These are phyloP conservation scores for Gari tellinella DNA, from an alignment of 2,888 invertebrate species.

Conservation along the genomic window DNA sequence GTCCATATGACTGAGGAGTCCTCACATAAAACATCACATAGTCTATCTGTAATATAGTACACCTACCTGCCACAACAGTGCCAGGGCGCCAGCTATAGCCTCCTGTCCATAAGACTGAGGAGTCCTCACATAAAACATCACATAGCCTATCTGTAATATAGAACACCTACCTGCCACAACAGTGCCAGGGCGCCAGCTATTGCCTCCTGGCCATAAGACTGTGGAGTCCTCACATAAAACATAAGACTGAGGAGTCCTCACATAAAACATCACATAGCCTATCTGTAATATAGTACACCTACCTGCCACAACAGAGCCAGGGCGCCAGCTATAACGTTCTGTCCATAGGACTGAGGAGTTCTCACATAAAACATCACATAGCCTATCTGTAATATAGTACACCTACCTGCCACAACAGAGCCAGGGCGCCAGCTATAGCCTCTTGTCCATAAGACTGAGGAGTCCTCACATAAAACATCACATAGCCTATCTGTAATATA, in stretches of 20 bases:
- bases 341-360: constrained; percentile 97
- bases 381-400: constrained; percentile 91
- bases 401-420: constrained; percentile 96
- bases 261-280: constrained; percentile 99
- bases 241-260: constrained; percentile 98
- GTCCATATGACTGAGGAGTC: constrained; percentile 97
- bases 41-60: constrained; percentile 91
- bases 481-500: constrained; percentile 94
- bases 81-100: constrained; percentile 96
- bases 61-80: constrained; percentile 96
- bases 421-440: constrained; percentile 96
- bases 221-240: neutral
- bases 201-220: constrained; percentile 92
- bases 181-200: constrained; percentile 97
- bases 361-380: constrained; percentile 99
- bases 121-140: constrained; percentile 99
- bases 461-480: constrained; percentile 99
- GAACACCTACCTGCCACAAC: constrained; percentile 96
- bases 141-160: constrained; percentile 94
- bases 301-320: constrained; percentile 98
- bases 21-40: constrained; percentile 99
- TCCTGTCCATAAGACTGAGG: constrained; percentile 98
- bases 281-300: constrained; percentile 87
- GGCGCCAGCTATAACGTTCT: constrained; percentile 96
- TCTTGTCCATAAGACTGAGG: constrained; percentile 98